Percentiles rank a stretch among this genome's conserved stretches.
Evolutionary conservation across 2,888 invertebrate genomes (phyloP).

Genomic region (Aproaerema taeniolella): DNA sequence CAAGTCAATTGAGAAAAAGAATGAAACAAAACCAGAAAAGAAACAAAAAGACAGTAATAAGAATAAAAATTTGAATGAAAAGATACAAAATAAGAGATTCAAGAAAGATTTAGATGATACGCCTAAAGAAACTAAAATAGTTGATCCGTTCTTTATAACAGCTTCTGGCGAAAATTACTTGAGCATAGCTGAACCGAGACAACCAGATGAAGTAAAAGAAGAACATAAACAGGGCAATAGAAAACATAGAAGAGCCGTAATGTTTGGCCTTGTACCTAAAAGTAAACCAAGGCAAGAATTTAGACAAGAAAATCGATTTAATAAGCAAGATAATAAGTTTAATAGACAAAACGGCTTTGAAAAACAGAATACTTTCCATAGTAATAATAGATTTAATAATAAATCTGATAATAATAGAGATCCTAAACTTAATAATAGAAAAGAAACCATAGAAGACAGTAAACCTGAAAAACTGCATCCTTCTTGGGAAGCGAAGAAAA

Average conservation of each 20-base stretch:
- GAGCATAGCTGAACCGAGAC: constrained; percentile 60
- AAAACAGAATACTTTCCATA: constrained; percentile 9
- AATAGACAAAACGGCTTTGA: constrained; percentile 22
- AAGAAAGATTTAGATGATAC: constrained; percentile 39
- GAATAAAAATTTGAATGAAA: constrained; percentile 58
- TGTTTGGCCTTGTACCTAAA: constrained; percentile 63
- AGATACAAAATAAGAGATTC: constrained; percentile 48
- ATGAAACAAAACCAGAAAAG: constrained; percentile 25
- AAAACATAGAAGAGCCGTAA: constrained; percentile 57
- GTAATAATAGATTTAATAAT: constrained; percentile 13
- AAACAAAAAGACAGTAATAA: constrained; percentile 50
- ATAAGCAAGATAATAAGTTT: constrained; percentile 21
- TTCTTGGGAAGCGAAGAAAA: constrained; percentile 74
- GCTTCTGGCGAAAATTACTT: constrained; percentile 63
- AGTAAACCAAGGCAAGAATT: constrained; percentile 40
- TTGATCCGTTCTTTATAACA: constrained; percentile 69
- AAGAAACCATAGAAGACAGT: constrained; percentile 24
- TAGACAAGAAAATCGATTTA: constrained; percentile 25
- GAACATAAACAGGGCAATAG: constrained; percentile 61
- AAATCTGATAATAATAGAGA: constrained; percentile 22
- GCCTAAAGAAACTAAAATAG: constrained; percentile 41
- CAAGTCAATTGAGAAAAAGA: constrained; percentile 7
- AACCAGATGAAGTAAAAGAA: constrained; percentile 65
- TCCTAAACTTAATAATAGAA: constrained; percentile 17
- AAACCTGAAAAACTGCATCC: constrained; percentile 68